phyloP scores from a whole-genome alignment of 2,113 vertebrate species.

The Casuarius casuarius region DNA sequence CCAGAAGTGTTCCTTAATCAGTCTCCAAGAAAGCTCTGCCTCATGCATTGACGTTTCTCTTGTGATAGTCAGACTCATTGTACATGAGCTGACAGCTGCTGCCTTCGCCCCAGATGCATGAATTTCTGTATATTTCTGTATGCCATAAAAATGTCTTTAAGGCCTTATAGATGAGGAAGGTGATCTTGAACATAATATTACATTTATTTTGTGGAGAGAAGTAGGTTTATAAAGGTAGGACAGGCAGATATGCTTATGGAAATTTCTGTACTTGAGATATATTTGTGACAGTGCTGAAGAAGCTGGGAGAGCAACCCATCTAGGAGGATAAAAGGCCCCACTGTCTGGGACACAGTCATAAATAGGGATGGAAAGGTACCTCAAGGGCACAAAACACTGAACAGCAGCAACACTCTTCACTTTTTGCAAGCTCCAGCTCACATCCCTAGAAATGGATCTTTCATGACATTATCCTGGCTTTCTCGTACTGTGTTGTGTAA shows the following conservation, averaged over 20 bases:
- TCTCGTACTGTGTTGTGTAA: background rate
- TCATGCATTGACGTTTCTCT: background rate
- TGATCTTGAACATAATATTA: background rate
- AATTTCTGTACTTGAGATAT: background rate
- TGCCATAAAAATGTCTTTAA: background rate
- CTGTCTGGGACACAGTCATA: background rate
- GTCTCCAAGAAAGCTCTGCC: background rate
- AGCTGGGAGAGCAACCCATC: background rate
- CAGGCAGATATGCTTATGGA: background rate
- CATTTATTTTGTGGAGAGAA: background rate
- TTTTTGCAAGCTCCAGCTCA: background rate
- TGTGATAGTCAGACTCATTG: background rate
- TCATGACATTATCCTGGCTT: background rate
- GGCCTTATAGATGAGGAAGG: background rate
- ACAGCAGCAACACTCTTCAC: background rate
- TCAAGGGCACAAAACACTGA: background rate
- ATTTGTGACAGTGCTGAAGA: background rate
- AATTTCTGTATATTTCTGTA: background rate
- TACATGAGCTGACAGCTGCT: background rate
- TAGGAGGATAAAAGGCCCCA: background rate
- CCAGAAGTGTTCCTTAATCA: background rate
- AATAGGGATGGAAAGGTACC: background rate
- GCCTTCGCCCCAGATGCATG: background rate
- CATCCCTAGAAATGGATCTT: background rate
- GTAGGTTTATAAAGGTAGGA: background rate